Evolutionary conservation across 2,888 invertebrate species (phyloP), one percentile per base, ranked within the genome.

Genomic region (Drosophila affinis): DNA sequence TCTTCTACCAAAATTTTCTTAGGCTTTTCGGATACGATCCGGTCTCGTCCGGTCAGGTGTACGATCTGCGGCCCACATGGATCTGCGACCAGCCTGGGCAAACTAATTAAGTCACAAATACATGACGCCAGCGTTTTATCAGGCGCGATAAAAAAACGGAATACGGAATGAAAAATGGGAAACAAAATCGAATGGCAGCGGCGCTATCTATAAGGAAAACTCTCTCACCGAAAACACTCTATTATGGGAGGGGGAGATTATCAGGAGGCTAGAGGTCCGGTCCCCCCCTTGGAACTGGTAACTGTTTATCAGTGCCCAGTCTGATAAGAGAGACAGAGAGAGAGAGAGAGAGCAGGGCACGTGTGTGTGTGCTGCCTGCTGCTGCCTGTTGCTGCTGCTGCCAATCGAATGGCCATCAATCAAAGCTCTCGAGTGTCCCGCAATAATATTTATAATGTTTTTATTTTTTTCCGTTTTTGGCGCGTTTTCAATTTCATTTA

Each of bases 71-170:
- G 78, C 82, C 86, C 85, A 87, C 86, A 72, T 85, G 34, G 21
- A 21, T 21, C 48, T 67, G 39, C 68, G 49, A 39, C 59, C 72
- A 34, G 54, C 59, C 72, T 44, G 54, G 75, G 76, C 68, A 75
- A 84, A 84, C 89, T 85, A 87, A 85, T 85, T 85, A 85, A 85
- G 85, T 81, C 87, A 72, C 87, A 75, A 74, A 87, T 77, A 85
- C 79, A 87, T 76, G 81, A 79, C 68, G 76, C 81, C 76, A 81
- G 68, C 70, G 39, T 74, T 75, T 87, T 79, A 85, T 87, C 85
- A 77, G 72, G 59, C 77, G 74, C 83, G 81, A 86, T 68, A 78
- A 77, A 69, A 75, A 59, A 47, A 48, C 44, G 29, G 52, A 59
- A 56, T 51, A 55, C 29, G 44, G 24, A 73, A 63, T 9, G 52